Percentiles rank a stretch among this genome's conserved stretches.
Evolutionary conservation across 2,113 vertebrate species (phyloP).

Genomic region (Bothrops jararaca): DNA sequence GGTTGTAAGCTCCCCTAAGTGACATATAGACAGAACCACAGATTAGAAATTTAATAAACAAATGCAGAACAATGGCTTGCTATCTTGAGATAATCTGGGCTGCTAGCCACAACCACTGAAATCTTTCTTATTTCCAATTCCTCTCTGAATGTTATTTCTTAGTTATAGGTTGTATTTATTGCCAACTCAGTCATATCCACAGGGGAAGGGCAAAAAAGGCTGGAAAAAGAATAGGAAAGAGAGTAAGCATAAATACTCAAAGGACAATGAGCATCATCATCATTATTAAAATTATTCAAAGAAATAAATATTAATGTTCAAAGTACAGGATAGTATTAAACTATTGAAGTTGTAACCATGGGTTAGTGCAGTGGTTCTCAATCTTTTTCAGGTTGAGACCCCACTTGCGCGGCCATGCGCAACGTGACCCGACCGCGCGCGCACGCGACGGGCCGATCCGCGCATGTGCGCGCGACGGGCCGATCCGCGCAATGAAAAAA

Average conservation of each 20-base stretch:
- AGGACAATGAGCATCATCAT: neutral
- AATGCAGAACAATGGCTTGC: neutral
- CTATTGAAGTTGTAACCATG: neutral
- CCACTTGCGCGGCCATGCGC: no score
- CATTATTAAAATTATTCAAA: neutral
- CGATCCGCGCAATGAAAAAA: no score
- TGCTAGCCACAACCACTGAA: neutral
- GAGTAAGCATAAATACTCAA: neutral
- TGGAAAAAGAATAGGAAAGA: neutral
- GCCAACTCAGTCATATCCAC: neutral
- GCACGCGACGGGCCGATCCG: no score
- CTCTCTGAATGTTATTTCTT: neutral
- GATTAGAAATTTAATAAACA: neutral
- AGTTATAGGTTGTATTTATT: neutral
- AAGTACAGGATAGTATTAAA: neutral
- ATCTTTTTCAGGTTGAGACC: no score
- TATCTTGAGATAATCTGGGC: neutral
- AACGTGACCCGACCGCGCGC: no score
- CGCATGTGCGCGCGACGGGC: no score
- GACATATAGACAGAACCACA: neutral
- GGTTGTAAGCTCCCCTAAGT: neutral
- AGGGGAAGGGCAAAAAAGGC: neutral
- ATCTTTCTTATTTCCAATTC: neutral
- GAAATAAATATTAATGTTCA: neutral
- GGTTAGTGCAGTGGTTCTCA: neutral